Percentiles rank a stretch among this genome's conserved stretches.
These are phyloP conservation scores for Limnephilus marmoratus DNA, from an alignment of 2,888 invertebrate genomes.

Conservation along the genomic window DNA sequence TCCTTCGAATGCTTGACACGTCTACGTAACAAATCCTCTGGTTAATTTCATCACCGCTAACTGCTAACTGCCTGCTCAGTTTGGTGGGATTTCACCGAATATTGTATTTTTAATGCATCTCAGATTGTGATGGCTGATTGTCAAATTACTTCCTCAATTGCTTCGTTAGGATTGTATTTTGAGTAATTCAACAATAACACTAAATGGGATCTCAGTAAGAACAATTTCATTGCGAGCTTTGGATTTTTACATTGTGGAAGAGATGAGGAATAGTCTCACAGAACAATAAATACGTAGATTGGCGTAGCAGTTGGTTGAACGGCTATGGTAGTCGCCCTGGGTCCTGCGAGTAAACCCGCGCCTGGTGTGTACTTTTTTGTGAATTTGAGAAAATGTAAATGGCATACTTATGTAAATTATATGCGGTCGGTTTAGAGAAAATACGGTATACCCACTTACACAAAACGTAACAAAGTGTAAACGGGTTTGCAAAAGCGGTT, in stretches of 20 bases:
- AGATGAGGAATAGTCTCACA: background rate
- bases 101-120: background rate
- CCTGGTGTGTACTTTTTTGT: too few species aligned
- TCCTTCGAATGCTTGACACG: too few species aligned
- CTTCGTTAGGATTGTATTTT: conserved; percentile 31
- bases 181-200: conserved; percentile 19
- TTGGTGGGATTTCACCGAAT: conserved; percentile 13
- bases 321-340: too few species aligned
- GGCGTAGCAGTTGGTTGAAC: too few species aligned
- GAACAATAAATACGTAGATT: background rate
- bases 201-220: background rate
- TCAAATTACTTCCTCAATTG: conserved; percentile 44
- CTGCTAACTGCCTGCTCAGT: background rate
- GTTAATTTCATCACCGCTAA: background rate
- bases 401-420: too few species aligned
- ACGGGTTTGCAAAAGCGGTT: too few species aligned
- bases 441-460: too few species aligned
- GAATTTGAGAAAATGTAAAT: too few species aligned
- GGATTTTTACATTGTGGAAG: background rate
- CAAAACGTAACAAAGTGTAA: too few species aligned
- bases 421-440: too few species aligned
- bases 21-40: background rate
- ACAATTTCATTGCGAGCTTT: background rate
- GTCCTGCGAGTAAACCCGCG: too few species aligned
- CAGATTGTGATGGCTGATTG: conserved; percentile 38